Base-by-base conservation (phyloP, 2,113 vertebrate species). In the Cyanoliseus patagonus region DNA sequence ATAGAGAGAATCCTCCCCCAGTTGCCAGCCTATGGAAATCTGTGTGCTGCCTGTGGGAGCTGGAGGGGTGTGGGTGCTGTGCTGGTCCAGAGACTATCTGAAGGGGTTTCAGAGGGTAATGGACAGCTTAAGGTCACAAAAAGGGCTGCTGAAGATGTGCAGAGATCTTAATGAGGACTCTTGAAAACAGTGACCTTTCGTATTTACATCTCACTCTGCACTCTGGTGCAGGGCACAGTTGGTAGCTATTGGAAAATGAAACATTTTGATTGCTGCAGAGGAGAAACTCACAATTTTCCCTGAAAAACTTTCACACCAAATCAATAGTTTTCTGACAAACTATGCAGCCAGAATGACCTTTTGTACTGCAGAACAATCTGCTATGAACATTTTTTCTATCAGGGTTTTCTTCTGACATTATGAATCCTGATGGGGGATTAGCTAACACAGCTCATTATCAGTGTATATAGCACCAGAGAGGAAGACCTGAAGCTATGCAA, bases 391-490 rank as follows among this genome's bases (percentile, higher is more conserved):
- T 88, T 92, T 84, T 89, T 62, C 47, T 55, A 78, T 57, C 42
- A 72, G 80, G 51, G 90, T 94, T 92, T 94, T 62, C 37, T 78
- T 62, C 78, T 91, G 88, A 94, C 52, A 39, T 88, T 88, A 78
- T 68, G 88, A 91, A 52, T 61, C 90, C 73, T 92, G 90, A 86
- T 70, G 61, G 76, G 42, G 44, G 88, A 92, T 95, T 57, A 95
- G 73, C 55, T 76, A 49, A 23, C 28, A 4, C 0, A 15, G 69
- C 81, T 95, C 7, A 0, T 96, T 77, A 70, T 88, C 85, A 62
- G 77, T 10, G 46, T 41, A 42, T 5, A 52, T 5, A 81, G 68
- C 90, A 52, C 51, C 10, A 3, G 55, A 67, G 69, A 61, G 62
- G 57, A 74, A 87, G 67, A 66, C 52, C 41, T 27, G 19, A 64